These are phyloP conservation scores for Cossypha niveicapilla DNA, from an alignment of 2,797 vertebrate species.

Conservation along the genomic window DNA sequence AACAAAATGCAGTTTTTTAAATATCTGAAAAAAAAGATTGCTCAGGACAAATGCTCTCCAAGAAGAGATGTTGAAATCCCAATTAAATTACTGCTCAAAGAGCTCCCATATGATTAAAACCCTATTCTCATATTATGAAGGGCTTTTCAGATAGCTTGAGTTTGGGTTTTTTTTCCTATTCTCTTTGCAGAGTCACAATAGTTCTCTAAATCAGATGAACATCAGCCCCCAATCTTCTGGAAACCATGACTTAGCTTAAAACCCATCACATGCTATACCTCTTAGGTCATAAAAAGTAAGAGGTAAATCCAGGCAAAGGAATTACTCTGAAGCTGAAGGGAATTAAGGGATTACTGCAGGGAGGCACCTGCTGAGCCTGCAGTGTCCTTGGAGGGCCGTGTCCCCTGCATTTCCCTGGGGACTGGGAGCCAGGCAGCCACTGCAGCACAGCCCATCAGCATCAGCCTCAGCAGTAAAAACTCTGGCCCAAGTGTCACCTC, in stretches of 20 bases:
- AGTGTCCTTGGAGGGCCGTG: background rate
- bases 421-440: background rate
- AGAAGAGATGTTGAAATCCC: background rate
- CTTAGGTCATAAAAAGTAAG: background rate
- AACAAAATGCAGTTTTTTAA: background rate
- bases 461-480: background rate
- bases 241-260: slow-evolving; percentile 4
- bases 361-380: background rate
- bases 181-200: background rate
- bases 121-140: background rate
- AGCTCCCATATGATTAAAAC: background rate
- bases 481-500: background rate
- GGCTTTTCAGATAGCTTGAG: background rate
- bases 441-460: background rate
- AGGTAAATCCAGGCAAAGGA: background rate
- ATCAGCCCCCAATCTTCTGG: background rate
- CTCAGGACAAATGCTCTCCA: background rate
- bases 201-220: background rate
- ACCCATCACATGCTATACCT: background rate
- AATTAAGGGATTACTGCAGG: slow-evolving; percentile 2
- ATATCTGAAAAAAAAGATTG: background rate
- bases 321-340: background rate
- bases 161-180: background rate
- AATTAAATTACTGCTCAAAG: background rate
- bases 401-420: background rate